phyloP scores from a whole-genome alignment of 2,888 invertebrate genomes.

The Ceriagrion tenellum region DNA sequence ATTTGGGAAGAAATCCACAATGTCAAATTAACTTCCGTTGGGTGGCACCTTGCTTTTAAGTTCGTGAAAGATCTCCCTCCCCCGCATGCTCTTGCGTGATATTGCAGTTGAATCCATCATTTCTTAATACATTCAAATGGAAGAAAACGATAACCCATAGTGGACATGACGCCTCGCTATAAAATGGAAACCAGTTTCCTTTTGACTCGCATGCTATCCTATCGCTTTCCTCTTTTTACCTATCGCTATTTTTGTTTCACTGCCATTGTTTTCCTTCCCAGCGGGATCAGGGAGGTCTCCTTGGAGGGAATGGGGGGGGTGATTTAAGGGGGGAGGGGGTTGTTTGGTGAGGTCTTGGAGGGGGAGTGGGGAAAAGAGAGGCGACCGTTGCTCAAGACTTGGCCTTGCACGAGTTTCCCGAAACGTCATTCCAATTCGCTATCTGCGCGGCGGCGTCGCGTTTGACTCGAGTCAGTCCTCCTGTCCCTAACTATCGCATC shows the following conservation, averaged over 20 bases:
- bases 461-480: slow-evolving; percentile 49
- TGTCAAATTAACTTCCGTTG: no score
- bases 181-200: neutral
- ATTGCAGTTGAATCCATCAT: neutral
- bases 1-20: no score
- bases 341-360: no score
- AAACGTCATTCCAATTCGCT: slow-evolving; percentile 65
- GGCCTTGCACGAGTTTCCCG: slow-evolving; percentile 44
- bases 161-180: neutral
- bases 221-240: neutral
- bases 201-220: neutral
- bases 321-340: neutral
- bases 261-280: neutral
- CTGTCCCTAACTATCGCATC: slow-evolving; percentile 67
- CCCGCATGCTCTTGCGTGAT: no score
- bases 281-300: neutral
- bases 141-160: neutral
- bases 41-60: no score
- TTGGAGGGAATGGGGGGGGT: neutral
- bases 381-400: neutral
- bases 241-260: neutral
- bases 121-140: neutral
- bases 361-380: no score
- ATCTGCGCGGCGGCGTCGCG: slow-evolving; percentile 44
- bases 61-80: no score